Conservation (phyloP, 2,888 invertebrate genomes). For the Drosophila testacea region DNA sequence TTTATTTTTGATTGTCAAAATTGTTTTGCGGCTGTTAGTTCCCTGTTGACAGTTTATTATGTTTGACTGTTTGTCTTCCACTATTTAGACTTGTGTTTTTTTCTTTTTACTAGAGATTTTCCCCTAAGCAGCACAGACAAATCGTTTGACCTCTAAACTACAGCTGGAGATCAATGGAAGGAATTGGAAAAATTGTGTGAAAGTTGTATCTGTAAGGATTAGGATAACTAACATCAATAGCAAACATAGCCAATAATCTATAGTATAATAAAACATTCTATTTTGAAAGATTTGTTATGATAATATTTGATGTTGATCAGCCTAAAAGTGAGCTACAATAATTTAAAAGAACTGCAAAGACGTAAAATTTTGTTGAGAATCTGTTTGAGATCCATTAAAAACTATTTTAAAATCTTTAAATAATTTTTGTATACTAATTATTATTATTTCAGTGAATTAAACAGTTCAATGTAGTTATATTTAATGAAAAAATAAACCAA, state of each 20-base stretch:
- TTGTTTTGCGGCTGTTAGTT: slow-evolving; percentile 69
- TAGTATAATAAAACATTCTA: not conserved
- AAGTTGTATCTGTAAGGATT: not conserved
- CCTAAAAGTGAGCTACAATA: not conserved
- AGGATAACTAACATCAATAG: not conserved
- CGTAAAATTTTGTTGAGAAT: no score
- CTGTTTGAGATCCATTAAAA: no score
- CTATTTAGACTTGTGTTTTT: slow-evolving; percentile 38
- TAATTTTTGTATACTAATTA: no score
- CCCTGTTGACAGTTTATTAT: slow-evolving; percentile 77
- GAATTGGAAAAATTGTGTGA: slow-evolving; percentile 3
- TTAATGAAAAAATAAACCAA: no score
- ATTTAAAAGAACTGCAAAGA: not conserved
- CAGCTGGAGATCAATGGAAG: slow-evolving; percentile 37
- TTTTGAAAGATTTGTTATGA: not conserved
- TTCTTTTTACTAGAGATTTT: slow-evolving; percentile 20
- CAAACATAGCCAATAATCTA: not conserved
- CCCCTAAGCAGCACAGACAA: slow-evolving; percentile 35
- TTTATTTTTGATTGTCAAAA: slow-evolving; percentile 72
- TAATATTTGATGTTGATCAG: not conserved
- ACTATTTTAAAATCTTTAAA: no score
- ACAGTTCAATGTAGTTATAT: no score
- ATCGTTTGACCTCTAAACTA: slow-evolving; percentile 61
- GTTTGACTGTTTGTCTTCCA: slow-evolving; percentile 69
- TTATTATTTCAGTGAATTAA: no score